Evolutionary conservation across 2,888 invertebrate species (phyloP).

Genomic region (Melanargia galathea): DNA sequence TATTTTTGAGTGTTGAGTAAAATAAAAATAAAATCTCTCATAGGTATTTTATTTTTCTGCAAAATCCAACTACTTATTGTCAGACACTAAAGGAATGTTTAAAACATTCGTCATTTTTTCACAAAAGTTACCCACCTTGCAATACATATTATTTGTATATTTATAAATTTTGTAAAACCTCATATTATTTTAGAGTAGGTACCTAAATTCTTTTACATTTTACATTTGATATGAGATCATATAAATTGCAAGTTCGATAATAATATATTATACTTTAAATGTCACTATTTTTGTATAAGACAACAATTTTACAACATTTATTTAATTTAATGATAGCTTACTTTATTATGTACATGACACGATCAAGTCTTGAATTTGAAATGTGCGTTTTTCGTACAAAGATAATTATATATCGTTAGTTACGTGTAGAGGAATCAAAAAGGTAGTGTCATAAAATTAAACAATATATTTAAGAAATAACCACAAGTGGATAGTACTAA

Average conservation of each 20-base stretch:
- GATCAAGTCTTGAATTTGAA: conserved; percentile 76
- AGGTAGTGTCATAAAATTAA: conserved; percentile 9
- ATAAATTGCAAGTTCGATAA: conserved; percentile 30
- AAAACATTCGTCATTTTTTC: conserved; percentile 57
- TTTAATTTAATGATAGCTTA: conserved; percentile 47
- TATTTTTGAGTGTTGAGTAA: conserved; percentile 43
- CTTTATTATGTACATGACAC: conserved; percentile 63
- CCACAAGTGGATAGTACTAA: conserved; percentile 14
- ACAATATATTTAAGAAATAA: conserved; percentile 17
- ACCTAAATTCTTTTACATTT: conserved; percentile 22
- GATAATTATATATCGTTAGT: conserved; percentile 22
- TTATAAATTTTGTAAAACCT: conserved; percentile 18
- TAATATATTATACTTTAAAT: conserved; percentile 31
- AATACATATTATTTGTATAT: conserved; percentile 12
- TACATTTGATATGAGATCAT: conserved; percentile 33
- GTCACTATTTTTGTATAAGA: conserved; percentile 52
- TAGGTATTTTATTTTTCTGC: conserved; percentile 37
- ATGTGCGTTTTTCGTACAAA: conserved; percentile 62
- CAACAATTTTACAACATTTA: conserved; percentile 70
- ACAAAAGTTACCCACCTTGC: conserved; percentile 13
- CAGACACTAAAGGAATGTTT: conserved; percentile 68
- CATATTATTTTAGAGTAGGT: conserved; percentile 18
- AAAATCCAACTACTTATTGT: conserved; percentile 73
- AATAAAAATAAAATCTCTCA: conserved; percentile 29
- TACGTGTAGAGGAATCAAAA: conserved; percentile 19